A percentile compares a stretch with the other conserved stretches of the same genome.
These are phyloP conservation scores for Tenebrio molitor DNA, from an alignment of 1,140 invertebrate genomes.

Conservation along the genomic window DNA sequence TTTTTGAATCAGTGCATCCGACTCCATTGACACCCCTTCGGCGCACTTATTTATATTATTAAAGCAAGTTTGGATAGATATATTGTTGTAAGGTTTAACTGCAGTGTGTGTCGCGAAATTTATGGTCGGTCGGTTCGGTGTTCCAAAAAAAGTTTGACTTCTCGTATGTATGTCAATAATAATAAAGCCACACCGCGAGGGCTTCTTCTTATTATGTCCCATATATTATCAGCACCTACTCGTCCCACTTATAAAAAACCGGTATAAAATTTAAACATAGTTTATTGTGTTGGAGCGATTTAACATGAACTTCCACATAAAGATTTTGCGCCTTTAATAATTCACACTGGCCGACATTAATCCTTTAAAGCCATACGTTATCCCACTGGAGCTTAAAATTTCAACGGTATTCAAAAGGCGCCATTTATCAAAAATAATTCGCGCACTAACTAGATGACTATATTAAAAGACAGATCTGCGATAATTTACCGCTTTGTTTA, in stretches of 20 bases:
- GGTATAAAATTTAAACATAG: constrained; percentile 59
- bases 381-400: constrained; percentile 56
- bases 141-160: constrained; percentile 16
- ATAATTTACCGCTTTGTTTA: constrained; percentile 47
- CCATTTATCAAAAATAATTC: constrained; percentile 56
- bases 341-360: constrained; percentile 53
- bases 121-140: constrained; percentile 8
- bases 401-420: constrained; percentile 52
- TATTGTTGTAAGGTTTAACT: constrained; percentile 25
- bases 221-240: constrained; percentile 57
- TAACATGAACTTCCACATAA: constrained; percentile 60
- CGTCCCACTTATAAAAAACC: constrained; percentile 54
- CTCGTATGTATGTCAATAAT: constrained; percentile 43
- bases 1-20: no score
- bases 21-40: constrained; percentile 1
- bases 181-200: constrained; percentile 41
- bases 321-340: constrained; percentile 56
- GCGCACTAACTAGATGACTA: constrained; percentile 58
- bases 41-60: constrained; percentile 27
- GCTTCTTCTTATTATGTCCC: constrained; percentile 44
- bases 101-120: constrained; percentile 17
- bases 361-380: constrained; percentile 57
- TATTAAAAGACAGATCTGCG: constrained; percentile 50
- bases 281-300: constrained; percentile 59
- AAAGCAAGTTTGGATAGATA: constrained; percentile 36